Conservation (phyloP, 2,888 invertebrate genomes). For the Thumatha senex region DNA sequence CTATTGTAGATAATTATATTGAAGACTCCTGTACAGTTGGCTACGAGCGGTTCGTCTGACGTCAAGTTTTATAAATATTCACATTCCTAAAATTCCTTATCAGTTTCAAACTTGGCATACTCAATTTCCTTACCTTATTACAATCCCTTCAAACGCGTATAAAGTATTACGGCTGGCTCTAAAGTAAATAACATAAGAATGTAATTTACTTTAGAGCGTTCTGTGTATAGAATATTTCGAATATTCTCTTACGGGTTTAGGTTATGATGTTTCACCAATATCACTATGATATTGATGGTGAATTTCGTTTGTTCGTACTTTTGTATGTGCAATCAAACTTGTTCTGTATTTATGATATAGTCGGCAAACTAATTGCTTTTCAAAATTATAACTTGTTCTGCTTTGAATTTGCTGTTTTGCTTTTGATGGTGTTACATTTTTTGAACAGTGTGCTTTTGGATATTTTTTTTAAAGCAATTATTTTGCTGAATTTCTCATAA, state of each 20-base stretch:
- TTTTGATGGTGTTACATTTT: too few relatives aligned
- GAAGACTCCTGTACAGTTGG: too few relatives aligned
- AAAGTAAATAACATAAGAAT: conserved; percentile 16
- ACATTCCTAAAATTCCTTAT: conserved; percentile 5
- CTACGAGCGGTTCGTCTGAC: not conserved
- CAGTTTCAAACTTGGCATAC: conserved; percentile 7
- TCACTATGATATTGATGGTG: conserved; percentile 4
- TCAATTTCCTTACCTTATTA: conserved; percentile 15
- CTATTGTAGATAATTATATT: too few relatives aligned
- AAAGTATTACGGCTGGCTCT: conserved; percentile 18
- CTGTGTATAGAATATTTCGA: conserved; percentile 18
- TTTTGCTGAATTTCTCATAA: too few relatives aligned
- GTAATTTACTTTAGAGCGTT: conserved; percentile 9
- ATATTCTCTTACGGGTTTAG: too few relatives aligned
- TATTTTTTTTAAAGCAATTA: too few relatives aligned
- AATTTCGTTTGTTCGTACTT: not conserved
- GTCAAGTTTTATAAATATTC: conserved; percentile 1
- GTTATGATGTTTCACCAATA: not conserved
- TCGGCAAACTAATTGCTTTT: too few relatives aligned
- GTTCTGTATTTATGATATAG: too few relatives aligned
- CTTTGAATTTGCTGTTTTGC: not conserved
- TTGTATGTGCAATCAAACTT: not conserved
- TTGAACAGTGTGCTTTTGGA: too few relatives aligned
- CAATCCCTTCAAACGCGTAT: conserved; percentile 11
- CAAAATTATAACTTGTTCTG: not conserved